Evolutionary conservation across 2,113 vertebrate species (phyloP).

Genomic region (Mus pahari): DNA sequence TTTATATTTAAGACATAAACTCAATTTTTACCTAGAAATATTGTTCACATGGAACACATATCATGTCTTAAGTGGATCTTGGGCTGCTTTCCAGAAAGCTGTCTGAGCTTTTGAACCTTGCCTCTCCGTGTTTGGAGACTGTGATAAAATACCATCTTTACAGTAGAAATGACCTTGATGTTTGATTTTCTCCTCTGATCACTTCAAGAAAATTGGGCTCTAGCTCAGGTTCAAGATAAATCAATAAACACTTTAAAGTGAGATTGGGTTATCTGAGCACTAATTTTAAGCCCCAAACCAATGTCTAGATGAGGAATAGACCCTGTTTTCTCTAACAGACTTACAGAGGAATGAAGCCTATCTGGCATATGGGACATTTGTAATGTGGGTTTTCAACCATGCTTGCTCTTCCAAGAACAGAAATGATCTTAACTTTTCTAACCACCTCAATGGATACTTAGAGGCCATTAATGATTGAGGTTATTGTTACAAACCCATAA

Average conservation of each 20-base stretch:
- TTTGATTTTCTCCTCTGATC: conserved; percentile 67
- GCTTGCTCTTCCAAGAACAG: neutral
- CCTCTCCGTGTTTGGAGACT: neutral
- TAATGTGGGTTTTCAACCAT: conserved; percentile 45
- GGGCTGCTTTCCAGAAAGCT: neutral
- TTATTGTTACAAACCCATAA: conserved; percentile 36
- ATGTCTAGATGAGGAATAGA: conserved; percentile 57
- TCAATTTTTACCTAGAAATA: neutral
- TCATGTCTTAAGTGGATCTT: neutral
- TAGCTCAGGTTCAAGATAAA: conserved; percentile 68
- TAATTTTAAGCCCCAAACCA: conserved; percentile 67
- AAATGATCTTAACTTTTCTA: conserved; percentile 38
- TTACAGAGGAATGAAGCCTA: conserved; percentile 34
- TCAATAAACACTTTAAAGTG: conserved; percentile 75
- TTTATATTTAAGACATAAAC: neutral
- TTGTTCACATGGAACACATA: neutral
- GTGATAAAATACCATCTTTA: neutral
- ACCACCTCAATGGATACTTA: neutral
- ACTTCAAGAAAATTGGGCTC: conserved; percentile 72
- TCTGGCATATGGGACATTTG: conserved; percentile 59
- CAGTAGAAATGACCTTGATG: conserved; percentile 56
- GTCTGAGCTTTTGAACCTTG: neutral
- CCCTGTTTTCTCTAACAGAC: conserved; percentile 38
- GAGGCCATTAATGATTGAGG: neutral
- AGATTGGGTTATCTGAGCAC: conserved; percentile 63